Base-by-base conservation (phyloP, 2,888 invertebrate species). In the Hypolimnas misippus region DNA sequence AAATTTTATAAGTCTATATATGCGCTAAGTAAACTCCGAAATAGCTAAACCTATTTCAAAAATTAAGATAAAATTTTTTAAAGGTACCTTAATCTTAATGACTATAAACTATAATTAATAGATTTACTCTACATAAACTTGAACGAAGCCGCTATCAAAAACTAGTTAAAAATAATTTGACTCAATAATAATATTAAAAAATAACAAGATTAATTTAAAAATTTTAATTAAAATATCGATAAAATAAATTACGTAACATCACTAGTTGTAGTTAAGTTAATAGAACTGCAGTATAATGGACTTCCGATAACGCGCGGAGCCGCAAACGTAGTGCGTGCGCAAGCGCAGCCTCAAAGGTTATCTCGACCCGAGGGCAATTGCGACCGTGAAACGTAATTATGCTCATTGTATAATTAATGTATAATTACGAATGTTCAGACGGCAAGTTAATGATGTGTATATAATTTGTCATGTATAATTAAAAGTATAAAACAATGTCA, bases 241-340 rank as follows among this genome's bases (percentile, higher is more conserved):
- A 19, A 0, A 46, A 21, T 21, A 12, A 12, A 46, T 21, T 17
- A 2, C 17, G 10, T 16, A 25, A 52, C 70, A 53, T 60, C 67
- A 35, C 69, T 67, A 60, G 3, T 31, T 40, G 33, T 42, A 65
- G 46, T 68, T 62, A 64, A 64, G 54, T 68, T 66, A 67, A 70
- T 67, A 51, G 38, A 46, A 55, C 58, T 60, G 56, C 62, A 35
- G 55, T 62, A 65, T 61, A 68, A 66, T 65, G 49, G 55, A 64
- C 55, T 69, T 68, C 64, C 69, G 69, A 68, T 67, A 67, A 35
- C 56, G n/a, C n/a, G n/a, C n/a, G 53, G 35, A 58, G 40, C 29
- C 10, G 52, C 55, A 60, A 68, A 57, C 57, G 59, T 55, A 63
- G 54, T 58, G 63, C 65, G 58, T 63, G 59, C 54, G 56, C 59